Base-by-base conservation (phyloP, 2,888 invertebrate genomes). In the Ischnura elegans region DNA sequence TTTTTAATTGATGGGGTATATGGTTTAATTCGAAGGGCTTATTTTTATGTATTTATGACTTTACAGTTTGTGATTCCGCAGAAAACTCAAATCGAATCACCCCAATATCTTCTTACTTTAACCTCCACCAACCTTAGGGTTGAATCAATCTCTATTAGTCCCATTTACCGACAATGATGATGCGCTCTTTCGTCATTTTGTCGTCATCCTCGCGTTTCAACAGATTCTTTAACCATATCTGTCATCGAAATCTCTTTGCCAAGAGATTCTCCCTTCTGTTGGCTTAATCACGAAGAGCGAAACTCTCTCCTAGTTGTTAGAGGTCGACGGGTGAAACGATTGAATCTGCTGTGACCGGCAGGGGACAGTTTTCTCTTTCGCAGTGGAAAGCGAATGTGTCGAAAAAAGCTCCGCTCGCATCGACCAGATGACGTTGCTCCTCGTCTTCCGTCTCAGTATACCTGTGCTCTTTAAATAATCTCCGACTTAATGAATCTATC, bases 151-250 rank as follows among this genome's bases (percentile, higher is more conserved):
- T 43, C 61, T 19, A 6, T 55, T 10, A 42, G 85, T 10, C 45
- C 3, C 45, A 25, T 76, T 76, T 36, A 5, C 19, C 90, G 61
- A 42, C n/a, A n/a, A n/a, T n/a, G 66, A 16, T 76, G 90, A 90
- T 90, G 66, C n/a, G 36, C 55, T 90, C 42, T 90, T 90, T 90
- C 61, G n/a, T 66, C 55, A 55, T 87, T 43, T 87, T 36, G 66
- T 90, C 76, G 55, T 36, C 87, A 87, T 55, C 87, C 51, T 29
- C 61, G 61, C 36, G 2, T 90, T 90, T 61, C 61, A 43, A 45
- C 61, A 90, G 76, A 29, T 76, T 36, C 76, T 76, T 8, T 76
- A 10, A 29, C 29, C 76, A 76, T 13, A 76, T 76, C 76, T 36
- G 76, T 76, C 76, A 13, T 10, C 25, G 76, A 36, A 29, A 36